Percentiles rank a stretch among this genome's conserved stretches.
phyloP scores from a whole-genome alignment of 2,888 invertebrate species.

The Cataglyphis livida region DNA sequence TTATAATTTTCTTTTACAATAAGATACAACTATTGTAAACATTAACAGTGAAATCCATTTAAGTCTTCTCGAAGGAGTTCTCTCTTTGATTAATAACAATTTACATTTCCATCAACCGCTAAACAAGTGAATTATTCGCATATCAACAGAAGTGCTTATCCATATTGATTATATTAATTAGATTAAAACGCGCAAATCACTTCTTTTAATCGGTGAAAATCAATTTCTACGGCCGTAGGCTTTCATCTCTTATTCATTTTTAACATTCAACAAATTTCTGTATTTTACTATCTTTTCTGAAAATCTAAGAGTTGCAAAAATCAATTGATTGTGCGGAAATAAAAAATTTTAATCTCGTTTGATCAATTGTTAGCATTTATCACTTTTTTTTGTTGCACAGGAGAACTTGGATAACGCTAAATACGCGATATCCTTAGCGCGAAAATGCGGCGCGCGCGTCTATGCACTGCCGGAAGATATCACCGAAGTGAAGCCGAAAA shows the following conservation, averaged over 20 bases:
- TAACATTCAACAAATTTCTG: background rate
- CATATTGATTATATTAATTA: background rate
- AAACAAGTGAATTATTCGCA: background rate
- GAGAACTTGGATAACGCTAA: constrained; percentile 99
- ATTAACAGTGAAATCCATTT: background rate
- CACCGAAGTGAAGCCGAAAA: constrained; percentile 98
- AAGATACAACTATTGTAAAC: background rate
- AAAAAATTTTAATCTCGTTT: background rate
- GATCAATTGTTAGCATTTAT: constrained; percentile 44
- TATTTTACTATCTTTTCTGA: background rate
- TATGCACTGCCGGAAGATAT: constrained; percentile 99
- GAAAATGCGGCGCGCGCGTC: constrained; percentile 98
- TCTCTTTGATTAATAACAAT: background rate
- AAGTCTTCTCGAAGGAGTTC: background rate
- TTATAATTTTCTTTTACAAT: background rate
- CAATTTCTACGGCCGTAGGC: background rate
- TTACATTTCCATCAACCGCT: background rate
- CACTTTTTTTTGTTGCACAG: constrained; percentile 86
- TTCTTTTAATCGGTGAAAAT: background rate
- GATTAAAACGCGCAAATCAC: background rate
- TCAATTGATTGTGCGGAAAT: background rate
- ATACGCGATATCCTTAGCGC: constrained; percentile 99
- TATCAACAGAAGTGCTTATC: background rate
- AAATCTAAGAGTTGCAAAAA: background rate
- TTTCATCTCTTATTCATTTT: background rate